Evolutionary conservation across 2,797 vertebrate species (phyloP).

Genomic region (Thunnus albacares): DNA sequence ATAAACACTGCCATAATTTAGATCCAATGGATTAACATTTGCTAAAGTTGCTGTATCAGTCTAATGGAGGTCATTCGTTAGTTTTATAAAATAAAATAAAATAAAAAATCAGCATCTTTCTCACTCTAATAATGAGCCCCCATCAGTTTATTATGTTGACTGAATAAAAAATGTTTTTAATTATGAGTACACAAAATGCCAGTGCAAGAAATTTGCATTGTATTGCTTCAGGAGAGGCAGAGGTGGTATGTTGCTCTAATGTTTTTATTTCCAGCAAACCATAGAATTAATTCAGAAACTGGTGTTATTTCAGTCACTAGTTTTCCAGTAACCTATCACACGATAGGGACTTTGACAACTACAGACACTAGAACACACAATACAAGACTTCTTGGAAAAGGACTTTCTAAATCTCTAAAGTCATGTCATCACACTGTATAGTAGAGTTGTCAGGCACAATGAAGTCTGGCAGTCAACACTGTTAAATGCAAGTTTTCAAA

Average conservation of each 20-base stretch:
- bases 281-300: neutral
- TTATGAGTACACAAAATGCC: neutral
- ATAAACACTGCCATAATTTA: no score
- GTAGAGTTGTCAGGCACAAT: neutral
- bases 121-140: neutral
- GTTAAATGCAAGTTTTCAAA: neutral
- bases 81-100: no score
- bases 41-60: no score
- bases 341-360: neutral
- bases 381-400: neutral
- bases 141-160: neutral
- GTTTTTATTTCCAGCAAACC: neutral
- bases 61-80: no score
- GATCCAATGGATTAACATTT: no score
- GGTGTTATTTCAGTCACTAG: neutral
- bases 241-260: neutral
- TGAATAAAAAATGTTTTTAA: neutral
- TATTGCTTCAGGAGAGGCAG: neutral
- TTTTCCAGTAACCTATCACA: neutral
- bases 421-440: neutral
- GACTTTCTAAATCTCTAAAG: neutral
- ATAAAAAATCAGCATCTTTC: no score
- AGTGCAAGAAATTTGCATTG: neutral
- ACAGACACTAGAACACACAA: neutral
- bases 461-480: no score